Evolutionary conservation across 2,797 vertebrate genomes (phyloP), one percentile per base, ranked within the genome.

Genomic region (Iguana delicatissima): DNA sequence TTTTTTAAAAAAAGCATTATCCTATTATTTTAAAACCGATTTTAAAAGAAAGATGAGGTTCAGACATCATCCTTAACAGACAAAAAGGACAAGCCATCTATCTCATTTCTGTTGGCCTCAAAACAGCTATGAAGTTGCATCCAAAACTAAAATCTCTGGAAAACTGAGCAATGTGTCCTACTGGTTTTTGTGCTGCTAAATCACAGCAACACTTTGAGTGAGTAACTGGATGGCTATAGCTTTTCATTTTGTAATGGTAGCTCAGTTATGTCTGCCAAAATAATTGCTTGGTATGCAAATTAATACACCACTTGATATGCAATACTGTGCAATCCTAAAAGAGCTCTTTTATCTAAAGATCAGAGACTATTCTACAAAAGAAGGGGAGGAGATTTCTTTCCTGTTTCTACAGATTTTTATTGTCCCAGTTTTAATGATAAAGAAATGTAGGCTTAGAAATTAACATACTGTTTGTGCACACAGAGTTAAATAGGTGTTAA

Each of bases 201-300:
- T 87, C 5, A 35, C 74, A 84, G 22, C 9, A 83, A 52, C 42
- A 88, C 1, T 13, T 64, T 9, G 92, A 84, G n/a, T 20, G 6
- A 16, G 42, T 76, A 90, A 80, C 84, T 91, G 77, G 1, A 46
- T 80, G 22, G n/a, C 2, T 20, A 64, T 87, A 67, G 29, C 72
- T 73, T 92, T 83, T 87, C 86, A 90, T 87, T 91, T 86, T 79
- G 6, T 82, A 87, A 83, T 74, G 13, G 9, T 50, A 85, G 74
- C 86, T 88, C 42, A 38, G 2, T 38, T 84, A 67, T 10, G 67
- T 10, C 52, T 93, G 85, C n/a, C 16, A 89, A 92, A 93, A 90
- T 69, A 77, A 4, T 26, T 77, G 3, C 0, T 1, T 89, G 10
- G 29, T 69, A 4, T 12, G 74, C 85, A 62, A 18, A 87, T 87